Evolutionary conservation across 2,888 invertebrate species (phyloP).

Genomic region (Idaea dimidiata): DNA sequence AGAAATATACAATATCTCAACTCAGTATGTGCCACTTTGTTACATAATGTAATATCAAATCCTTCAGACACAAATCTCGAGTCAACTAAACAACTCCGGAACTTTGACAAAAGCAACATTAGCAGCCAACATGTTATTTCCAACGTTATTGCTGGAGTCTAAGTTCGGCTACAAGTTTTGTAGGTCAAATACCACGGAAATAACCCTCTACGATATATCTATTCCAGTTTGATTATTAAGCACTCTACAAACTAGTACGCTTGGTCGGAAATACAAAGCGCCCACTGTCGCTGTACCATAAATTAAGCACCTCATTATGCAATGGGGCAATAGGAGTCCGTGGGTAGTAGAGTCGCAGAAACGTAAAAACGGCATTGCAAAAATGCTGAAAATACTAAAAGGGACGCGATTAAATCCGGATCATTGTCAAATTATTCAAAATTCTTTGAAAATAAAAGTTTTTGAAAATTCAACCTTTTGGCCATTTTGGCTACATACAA

Average conservation of each 20-base stretch:
- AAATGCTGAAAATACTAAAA: too few relatives aligned
- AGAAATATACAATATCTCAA: not conserved
- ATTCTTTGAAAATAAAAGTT: too few relatives aligned
- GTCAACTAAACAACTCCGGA: not conserved
- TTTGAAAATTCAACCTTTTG: too few relatives aligned
- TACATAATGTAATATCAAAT: not conserved
- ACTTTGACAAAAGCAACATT: not conserved
- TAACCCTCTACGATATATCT: not conserved
- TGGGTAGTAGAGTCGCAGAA: too few relatives aligned
- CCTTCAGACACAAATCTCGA: not conserved
- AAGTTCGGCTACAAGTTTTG: not conserved
- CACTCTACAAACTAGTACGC: not conserved
- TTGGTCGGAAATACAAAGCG: not conserved
- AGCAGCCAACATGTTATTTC: not conserved
- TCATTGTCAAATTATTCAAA: too few relatives aligned
- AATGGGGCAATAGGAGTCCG: too few relatives aligned
- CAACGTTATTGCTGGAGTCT: not conserved
- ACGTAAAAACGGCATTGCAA: too few relatives aligned
- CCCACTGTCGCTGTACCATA: too few relatives aligned
- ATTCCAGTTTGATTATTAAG: not conserved
- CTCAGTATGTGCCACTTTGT: not conserved
- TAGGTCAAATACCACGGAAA: not conserved
- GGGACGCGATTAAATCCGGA: too few relatives aligned
- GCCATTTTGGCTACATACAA: too few relatives aligned
- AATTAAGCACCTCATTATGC: too few relatives aligned